Base-by-base conservation (phyloP, 2,797 vertebrate species). In the Leptodactylus fallax region DNA sequence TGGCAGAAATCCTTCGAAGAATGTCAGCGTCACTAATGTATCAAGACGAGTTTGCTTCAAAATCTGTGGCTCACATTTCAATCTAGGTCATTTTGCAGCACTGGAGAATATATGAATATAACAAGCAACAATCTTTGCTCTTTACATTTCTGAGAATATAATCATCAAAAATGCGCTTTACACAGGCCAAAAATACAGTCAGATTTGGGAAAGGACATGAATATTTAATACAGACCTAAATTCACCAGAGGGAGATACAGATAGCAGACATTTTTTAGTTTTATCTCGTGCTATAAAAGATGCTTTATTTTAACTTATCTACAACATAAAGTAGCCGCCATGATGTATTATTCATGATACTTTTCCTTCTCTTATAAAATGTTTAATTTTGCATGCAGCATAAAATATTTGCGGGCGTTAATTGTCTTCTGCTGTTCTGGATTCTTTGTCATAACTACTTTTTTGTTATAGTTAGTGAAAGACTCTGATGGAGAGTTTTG, bases 41-140 rank as follows among this genome's bases (percentile, higher is more conserved):
- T 74, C 67, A 72, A 47, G 67, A 72, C 67, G 36, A 72, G 82
- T 83, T 83, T 83, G 51, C 51, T 13, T 58, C 51, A 58, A n/a
- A 72, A 83, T 72, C 21, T 72, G 67, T 21, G 53, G 51, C 82
- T 83, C 67, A 83, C 53, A 83, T 83, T 83, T 83, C 82, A 83
- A 83, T 83, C 82, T 83, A 83, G 82, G 82, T 83, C 82, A 83
- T 72, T 83, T 83, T 83, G 82, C 51, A 45, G 7, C n/a, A 72
- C 67, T 27, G 9, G 27, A 58, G 65, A 83, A 83, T 72, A 72
- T 83, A 60, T 58, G 82, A 83, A 83, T 83, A 83, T 83, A 83
- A 83, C 67, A 45, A 83, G 82, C 53, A 71, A 71, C 63, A 83
- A 56, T 83, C 67, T 83, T 83, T 74, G 27, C 82, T 45, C 67